phyloP scores from a whole-genome alignment of 2,888 invertebrate species.

The Crepidodera aurea region DNA sequence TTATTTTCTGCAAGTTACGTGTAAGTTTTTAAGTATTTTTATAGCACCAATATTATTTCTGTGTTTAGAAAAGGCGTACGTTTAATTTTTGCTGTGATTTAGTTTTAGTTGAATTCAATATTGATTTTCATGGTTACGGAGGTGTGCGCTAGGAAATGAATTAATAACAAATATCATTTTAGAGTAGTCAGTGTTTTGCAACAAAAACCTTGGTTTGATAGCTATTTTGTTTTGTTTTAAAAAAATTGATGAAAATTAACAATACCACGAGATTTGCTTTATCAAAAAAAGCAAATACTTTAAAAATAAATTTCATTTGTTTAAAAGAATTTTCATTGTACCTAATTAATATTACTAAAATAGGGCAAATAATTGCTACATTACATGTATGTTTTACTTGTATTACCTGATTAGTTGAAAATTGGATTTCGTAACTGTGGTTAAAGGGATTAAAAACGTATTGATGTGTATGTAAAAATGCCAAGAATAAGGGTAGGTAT shows the following conservation, averaged over 20 bases:
- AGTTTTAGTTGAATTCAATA: background rate
- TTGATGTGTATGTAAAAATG: background rate
- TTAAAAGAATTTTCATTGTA: background rate
- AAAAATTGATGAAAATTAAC: background rate
- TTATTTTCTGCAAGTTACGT: conserved; percentile 46
- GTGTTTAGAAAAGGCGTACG: background rate
- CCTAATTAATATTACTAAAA: background rate
- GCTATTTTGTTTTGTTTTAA: background rate
- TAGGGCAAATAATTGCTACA: background rate
- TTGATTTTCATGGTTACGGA: background rate
- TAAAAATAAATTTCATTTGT: background rate
- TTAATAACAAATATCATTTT: conserved; percentile 6
- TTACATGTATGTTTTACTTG: background rate
- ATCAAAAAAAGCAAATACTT: no score
- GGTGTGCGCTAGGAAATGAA: background rate
- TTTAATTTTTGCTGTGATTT: background rate
- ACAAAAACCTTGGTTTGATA: conserved; percentile 15
- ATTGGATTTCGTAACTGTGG: background rate
- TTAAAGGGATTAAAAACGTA: conserved; percentile 2
- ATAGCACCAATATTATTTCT: background rate
- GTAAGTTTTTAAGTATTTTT: conserved; percentile 46
- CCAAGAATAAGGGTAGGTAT: background rate
- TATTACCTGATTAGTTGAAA: background rate
- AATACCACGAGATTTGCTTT: no score
- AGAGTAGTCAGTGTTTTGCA: conserved; percentile 4